Conservation (phyloP, 2,113 vertebrate species). For the Campylomormyrus tamandua region DNA sequence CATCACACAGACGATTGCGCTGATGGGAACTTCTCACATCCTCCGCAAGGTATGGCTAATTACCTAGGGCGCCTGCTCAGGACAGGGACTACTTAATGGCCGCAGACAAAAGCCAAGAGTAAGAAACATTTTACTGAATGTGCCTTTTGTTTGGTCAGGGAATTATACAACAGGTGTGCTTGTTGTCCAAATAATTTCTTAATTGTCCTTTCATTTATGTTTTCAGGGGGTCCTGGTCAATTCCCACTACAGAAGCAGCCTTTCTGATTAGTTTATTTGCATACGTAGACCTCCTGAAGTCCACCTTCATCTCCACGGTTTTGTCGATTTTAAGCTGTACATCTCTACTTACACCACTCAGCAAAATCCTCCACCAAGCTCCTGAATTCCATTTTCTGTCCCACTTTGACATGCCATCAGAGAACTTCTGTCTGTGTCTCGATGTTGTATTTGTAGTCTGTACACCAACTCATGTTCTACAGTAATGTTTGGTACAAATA, state of each 20-base stretch:
- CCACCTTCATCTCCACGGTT: not conserved
- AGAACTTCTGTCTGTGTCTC: not conserved
- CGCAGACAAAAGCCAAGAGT: not conserved
- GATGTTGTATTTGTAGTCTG: not conserved
- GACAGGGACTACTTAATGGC: not conserved
- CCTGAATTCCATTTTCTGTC: not conserved
- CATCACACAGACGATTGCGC: not conserved
- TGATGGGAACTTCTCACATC: not conserved
- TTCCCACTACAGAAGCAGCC: not conserved
- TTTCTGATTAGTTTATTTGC: not conserved
- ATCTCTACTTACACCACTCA: not conserved
- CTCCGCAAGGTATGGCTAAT: not conserved
- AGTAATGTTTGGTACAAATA: not conserved
- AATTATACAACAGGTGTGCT: not conserved
- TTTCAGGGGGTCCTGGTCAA: not conserved
- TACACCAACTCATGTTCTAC: not conserved
- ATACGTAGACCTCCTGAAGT: not conserved
- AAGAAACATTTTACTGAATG: not conserved
- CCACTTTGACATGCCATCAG: not conserved
- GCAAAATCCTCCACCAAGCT: not conserved
- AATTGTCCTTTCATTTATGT: not conserved
- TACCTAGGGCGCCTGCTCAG: not conserved
- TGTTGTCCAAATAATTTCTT: not conserved
- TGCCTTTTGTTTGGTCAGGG: not conserved
- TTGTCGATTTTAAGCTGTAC: not conserved